Conservation (phyloP, 2,797 vertebrate genomes). For the Melanotaenia boesemani region DNA sequence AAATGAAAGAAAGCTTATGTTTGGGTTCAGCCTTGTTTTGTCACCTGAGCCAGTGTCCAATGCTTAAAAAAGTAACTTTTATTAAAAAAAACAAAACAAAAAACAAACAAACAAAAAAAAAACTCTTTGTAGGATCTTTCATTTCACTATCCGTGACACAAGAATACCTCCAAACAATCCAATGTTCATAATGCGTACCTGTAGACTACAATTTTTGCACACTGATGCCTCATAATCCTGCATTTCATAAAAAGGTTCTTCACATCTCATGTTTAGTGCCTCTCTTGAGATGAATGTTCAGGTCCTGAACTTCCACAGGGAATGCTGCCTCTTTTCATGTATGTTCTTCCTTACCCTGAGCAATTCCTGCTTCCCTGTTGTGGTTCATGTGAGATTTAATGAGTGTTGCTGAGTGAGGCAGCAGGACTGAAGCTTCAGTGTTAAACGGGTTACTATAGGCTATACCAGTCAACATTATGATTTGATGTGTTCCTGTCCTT, state of each 20-base stretch:
- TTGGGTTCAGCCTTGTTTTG: neutral
- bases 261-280: slow-evolving; percentile 19
- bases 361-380: slow-evolving; percentile 19
- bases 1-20: neutral
- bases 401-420: slow-evolving; percentile 44
- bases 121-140: no score
- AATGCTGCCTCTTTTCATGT: slow-evolving; percentile 20
- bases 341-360: slow-evolving; percentile 11
- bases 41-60: no score
- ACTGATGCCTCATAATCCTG: slow-evolving; percentile 1
- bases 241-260: slow-evolving; percentile 32
- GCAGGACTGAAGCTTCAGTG: slow-evolving; percentile 40
- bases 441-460: slow-evolving; percentile 57
- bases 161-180: slow-evolving; percentile 26
- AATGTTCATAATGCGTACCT: slow-evolving; percentile 19
- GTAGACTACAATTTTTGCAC: slow-evolving; percentile 1
- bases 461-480: slow-evolving; percentile 61
- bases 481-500: slow-evolving; percentile 61
- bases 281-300: slow-evolving; percentile 5
- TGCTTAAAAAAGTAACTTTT: neutral
- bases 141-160: slow-evolving; percentile 8
- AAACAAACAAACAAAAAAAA: no score
- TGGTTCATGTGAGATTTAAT: slow-evolving; percentile 38
- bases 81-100: no score
- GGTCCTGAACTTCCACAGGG: slow-evolving; percentile 21